Evolutionary conservation across 30 jellyfish, hydroid and myxozoan species (phyloP), one percentile per base, ranked within the genome.

Genomic region (Phacellophora camtschatica): DNA sequence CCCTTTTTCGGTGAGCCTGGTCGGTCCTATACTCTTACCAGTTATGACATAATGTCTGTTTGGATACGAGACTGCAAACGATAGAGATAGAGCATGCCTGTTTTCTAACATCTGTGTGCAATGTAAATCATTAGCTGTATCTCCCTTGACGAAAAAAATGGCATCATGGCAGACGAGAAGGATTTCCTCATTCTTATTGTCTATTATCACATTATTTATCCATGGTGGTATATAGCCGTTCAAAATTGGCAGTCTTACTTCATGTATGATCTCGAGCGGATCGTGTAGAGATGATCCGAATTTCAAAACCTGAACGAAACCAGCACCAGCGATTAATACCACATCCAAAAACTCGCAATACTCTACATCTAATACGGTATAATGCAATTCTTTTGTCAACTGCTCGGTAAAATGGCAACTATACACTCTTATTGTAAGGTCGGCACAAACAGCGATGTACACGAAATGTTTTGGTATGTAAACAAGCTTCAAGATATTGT

Each of bases 381-480:
- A 59, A 10, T n/a, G 28, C 61, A 94, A 48, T 35, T 84, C 88
- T 37, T 50, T 16, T 10, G 88, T 31, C 27, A 95, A 16, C 9
- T 78, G 72, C 28, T 69, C 96, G 68, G 58, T 84, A 54, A 87
- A 82, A 7, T 76, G 89, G 18, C 49, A n/a, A 6, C 95, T 88
- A 33, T 29, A 83, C 31, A 85, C 58, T 57, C 92, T 84, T 32
- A 94, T 37, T 18, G 95, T 67, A 46, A 94, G 64, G 58, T 94
- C 99, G 16, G 85, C 65, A 63, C 96, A 94, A 28, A 76, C 87
- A 3, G 97, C 96, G 10, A 94, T 82, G 57, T 79, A 79, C 16
- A 74, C 41, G 56, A 63, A 72, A 53, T 81, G 72, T 8, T 29
- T 36, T 4, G 90, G 75, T 22, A 75, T 46, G 71, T 81, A 82